Conservation (phyloP, 2,797 vertebrate species). For the Odontamblyopus lacepedii region DNA sequence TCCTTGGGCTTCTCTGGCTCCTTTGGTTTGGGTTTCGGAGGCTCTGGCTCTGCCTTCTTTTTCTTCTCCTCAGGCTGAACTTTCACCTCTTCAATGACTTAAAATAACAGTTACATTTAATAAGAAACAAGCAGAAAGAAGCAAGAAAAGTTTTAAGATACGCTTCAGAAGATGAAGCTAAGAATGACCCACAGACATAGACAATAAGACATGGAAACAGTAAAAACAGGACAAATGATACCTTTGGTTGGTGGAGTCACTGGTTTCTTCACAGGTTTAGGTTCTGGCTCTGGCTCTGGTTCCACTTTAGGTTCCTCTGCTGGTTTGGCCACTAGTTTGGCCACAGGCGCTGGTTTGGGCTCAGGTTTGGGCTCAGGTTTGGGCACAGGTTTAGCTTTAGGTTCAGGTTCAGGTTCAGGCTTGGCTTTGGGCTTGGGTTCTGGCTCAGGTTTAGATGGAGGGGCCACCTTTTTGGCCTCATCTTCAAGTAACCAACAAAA, state of each 20-base stretch:
- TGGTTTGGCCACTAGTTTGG: constrained; percentile 31
- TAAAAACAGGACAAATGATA: constrained; percentile 65
- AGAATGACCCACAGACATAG: constrained; percentile 16
- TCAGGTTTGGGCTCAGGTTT: constrained; percentile 44
- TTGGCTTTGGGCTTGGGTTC: constrained; percentile 41
- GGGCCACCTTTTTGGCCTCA: constrained; percentile 62
- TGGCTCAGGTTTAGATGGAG: constrained; percentile 49
- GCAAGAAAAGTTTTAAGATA: constrained; percentile 45
- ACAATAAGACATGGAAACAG: constrained; percentile 29
- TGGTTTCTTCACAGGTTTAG: constrained; percentile 66
- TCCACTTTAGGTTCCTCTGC: constrained; percentile 44
- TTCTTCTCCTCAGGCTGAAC: constrained; percentile 38
- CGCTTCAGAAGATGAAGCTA: constrained; percentile 65
- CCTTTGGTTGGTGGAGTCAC: constrained; percentile 80
- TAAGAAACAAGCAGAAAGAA: constrained; percentile 42
- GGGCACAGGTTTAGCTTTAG: constrained; percentile 19
- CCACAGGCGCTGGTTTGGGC: constrained; percentile 29
- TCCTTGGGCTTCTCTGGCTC: constrained; percentile 37
- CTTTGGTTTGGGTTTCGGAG: constrained; percentile 63
- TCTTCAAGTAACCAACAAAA: constrained; percentile 78
- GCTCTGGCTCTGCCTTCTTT: constrained; percentile 62
- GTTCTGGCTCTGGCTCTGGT: constrained; percentile 38
- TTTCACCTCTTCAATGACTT: constrained; percentile 83
- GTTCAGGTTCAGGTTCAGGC: constrained; percentile 27
- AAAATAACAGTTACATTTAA: constrained; percentile 69